Evolutionary conservation across 1,140 invertebrate genomes (phyloP).

Genomic region (Lordiphosa mommai): DNA sequence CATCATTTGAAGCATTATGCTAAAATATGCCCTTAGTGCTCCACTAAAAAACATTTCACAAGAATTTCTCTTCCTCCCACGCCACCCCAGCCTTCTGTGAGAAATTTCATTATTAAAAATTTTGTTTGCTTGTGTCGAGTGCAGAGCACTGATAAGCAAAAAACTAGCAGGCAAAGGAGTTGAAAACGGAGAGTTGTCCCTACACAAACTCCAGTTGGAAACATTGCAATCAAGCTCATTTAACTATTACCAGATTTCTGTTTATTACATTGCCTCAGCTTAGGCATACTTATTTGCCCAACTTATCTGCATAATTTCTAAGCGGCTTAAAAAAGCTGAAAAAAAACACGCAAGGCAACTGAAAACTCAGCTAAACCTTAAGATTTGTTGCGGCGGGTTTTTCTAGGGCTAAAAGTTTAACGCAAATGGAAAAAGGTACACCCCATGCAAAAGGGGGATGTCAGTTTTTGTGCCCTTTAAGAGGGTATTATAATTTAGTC

Average conservation of each 20-base stretch:
- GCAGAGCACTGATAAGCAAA: constrained; percentile 62
- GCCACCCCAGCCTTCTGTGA: constrained; percentile 11
- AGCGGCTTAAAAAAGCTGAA: constrained; percentile 43
- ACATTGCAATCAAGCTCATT: constrained; percentile 49
- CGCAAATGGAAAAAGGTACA: not conserved
- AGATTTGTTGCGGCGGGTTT: constrained; percentile 8
- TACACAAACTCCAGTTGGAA: constrained; percentile 37
- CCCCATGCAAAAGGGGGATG: not conserved
- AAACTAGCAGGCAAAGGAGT: constrained; percentile 9
- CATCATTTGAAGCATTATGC: constrained; percentile 74
- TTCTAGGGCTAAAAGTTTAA: constrained; percentile 3
- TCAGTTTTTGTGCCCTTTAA: too few species aligned
- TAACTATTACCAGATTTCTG: constrained; percentile 55
- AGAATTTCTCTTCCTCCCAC: constrained; percentile 38
- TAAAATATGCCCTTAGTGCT: constrained; percentile 64
- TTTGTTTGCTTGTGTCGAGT: constrained; percentile 61
- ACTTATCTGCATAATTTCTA: constrained; percentile 65
- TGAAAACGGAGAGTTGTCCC: not conserved
- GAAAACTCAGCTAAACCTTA: constrained; percentile 1
- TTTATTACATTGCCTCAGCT: constrained; percentile 20
- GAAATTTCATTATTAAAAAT: constrained; percentile 66
- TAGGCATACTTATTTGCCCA: constrained; percentile 19
- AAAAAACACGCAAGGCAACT: not conserved
- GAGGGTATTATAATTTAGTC: too few species aligned
- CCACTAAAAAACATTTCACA: constrained; percentile 35